Percentiles rank a stretch among this genome's conserved stretches.
Evolutionary conservation across 2,797 vertebrate genomes (phyloP).

Genomic region (Onychomys arenicola): DNA sequence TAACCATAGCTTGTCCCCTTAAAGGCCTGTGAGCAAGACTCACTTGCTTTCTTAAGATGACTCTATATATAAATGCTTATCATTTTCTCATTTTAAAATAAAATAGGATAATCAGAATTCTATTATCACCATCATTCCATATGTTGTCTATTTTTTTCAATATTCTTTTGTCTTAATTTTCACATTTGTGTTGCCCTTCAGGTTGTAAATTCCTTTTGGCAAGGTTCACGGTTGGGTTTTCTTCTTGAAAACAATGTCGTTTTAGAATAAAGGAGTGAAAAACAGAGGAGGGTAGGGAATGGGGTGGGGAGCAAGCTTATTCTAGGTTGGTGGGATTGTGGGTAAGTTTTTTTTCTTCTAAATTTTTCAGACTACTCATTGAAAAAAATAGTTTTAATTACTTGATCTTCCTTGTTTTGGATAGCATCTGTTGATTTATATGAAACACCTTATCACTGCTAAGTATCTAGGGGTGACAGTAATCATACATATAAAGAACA

Average conservation of each 20-base stretch:
- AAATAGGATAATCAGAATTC: background rate
- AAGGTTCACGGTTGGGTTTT: background rate
- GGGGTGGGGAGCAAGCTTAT: background rate
- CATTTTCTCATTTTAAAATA: conserved; percentile 22
- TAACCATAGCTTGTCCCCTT: background rate
- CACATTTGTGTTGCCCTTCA: conserved; percentile 13
- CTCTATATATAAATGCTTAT: background rate
- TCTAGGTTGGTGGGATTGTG: background rate
- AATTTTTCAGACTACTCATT: conserved; percentile 15
- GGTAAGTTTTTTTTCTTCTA: background rate
- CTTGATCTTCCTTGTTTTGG: background rate
- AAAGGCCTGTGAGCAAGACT: background rate
- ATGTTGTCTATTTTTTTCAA: background rate
- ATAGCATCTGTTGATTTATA: background rate
- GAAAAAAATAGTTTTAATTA: background rate
- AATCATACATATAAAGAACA: background rate
- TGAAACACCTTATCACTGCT: background rate
- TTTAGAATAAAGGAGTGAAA: conserved; percentile 39
- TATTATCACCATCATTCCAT: background rate
- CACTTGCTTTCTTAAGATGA: background rate
- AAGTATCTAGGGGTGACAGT: background rate
- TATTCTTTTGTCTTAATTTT: conserved; percentile 33
- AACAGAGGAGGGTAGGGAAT: rapidly evolving
- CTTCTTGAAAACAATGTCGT: conserved; percentile 7
- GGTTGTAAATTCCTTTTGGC: background rate